Conservation (phyloP, 1,140 invertebrate genomes). For the Ceratina australensis region DNA sequence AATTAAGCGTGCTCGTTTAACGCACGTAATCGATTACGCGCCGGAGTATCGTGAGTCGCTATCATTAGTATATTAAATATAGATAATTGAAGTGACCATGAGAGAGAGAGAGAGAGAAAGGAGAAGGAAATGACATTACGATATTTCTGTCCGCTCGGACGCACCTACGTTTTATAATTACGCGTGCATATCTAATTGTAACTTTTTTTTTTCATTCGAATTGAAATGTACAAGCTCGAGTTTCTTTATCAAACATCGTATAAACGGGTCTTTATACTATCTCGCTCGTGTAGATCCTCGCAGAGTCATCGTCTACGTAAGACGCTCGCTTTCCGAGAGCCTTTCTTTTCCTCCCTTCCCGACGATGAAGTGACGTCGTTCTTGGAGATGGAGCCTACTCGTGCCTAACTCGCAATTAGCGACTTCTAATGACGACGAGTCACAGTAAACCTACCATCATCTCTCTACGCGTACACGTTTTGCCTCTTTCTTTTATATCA, state of each 20-base stretch:
- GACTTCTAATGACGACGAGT: conserved; percentile 60
- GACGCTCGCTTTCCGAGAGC: neutral
- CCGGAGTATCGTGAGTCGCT: neutral
- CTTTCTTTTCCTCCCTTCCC: conserved; percentile 11
- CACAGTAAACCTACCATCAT: conserved; percentile 1
- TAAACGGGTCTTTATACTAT: neutral
- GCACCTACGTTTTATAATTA: no score
- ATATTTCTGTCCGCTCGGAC: no score
- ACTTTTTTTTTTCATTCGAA: no score
- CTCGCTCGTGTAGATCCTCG: neutral
- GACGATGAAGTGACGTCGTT: conserved; percentile 47
- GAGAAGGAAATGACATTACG: neutral
- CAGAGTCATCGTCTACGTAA: neutral
- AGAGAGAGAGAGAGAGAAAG: neutral
- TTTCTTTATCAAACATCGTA: no score
- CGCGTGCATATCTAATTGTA: no score
- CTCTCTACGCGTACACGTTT: neutral
- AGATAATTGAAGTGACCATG: conserved; percentile 6
- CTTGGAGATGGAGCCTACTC: conserved; percentile 43
- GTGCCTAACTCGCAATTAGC: conserved; percentile 66
- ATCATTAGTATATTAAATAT: conserved; percentile 18
- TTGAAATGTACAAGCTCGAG: no score
- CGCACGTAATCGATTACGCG: neutral
- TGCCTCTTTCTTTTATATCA: neutral
- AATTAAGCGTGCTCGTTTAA: conserved; percentile 5